These are phyloP conservation scores for Portevinia maculata DNA, from an alignment of 2,888 invertebrate genomes.

Conservation along the genomic window DNA sequence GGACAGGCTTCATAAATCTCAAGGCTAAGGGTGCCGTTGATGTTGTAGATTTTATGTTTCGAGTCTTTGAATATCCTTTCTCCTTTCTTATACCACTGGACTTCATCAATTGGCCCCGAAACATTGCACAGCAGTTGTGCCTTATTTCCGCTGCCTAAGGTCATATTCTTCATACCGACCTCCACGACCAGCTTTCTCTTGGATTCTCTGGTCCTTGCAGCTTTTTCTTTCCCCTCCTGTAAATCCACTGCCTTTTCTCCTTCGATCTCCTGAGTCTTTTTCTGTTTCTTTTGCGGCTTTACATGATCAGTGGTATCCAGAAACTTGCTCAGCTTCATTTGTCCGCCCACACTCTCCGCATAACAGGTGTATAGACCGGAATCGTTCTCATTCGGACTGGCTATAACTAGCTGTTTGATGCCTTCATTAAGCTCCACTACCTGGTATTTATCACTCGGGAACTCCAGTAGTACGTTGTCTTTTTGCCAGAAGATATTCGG, in stretches of 20 bases:
- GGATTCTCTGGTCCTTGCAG: conserved; percentile 82
- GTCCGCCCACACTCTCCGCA: conserved; percentile 88
- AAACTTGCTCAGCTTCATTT: conserved; percentile 81
- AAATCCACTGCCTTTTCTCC: conserved; percentile 57
- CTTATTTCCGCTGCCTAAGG: conserved; percentile 88
- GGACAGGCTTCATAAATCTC: conserved; percentile 88
- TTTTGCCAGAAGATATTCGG: conserved; percentile 86
- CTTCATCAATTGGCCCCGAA: conserved; percentile 87
- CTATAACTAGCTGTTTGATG: conserved; percentile 87
- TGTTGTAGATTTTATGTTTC: conserved; percentile 81
- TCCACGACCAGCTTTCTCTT: conserved; percentile 89
- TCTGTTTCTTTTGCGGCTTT: conserved; percentile 76
- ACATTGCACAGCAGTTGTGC: conserved; percentile 91
- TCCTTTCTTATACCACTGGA: conserved; percentile 90
- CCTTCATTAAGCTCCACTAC: conserved; percentile 87
- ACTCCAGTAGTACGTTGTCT: conserved; percentile 87
- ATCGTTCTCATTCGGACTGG: conserved; percentile 86
- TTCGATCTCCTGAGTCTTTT: conserved; percentile 60
- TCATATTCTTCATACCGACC: conserved; percentile 89
- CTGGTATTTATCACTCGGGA: conserved; percentile 85
- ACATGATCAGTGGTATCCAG: conserved; percentile 80
- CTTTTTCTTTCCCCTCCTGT: conserved; percentile 79
- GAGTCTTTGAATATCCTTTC: conserved; percentile 84
- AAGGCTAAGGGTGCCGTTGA: conserved; percentile 88
- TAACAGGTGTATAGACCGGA: conserved; percentile 90